Percentiles rank a stretch among this genome's conserved stretches.
Evolutionary conservation across 2,888 invertebrate genomes (phyloP).

Genomic region (Atethmia centrago): DNA sequence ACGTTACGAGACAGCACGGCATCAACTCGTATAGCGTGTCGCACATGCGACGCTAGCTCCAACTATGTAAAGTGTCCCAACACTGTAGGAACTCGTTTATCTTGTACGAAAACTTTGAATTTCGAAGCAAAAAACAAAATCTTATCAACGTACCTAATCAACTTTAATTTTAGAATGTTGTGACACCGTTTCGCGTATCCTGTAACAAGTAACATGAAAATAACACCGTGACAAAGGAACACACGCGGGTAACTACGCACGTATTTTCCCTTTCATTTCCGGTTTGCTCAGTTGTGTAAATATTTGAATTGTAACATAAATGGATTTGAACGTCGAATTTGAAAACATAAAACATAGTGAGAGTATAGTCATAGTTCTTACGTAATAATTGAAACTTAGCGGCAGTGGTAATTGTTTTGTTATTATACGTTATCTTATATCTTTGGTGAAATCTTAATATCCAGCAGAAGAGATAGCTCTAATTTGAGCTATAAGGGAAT

Average conservation of each 20-base stretch:
- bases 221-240: conserved; percentile 44
- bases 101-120: conserved; percentile 19
- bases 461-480: too few relatives aligned
- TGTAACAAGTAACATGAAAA: conserved; percentile 40
- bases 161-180: conserved; percentile 32
- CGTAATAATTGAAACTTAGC: not conserved
- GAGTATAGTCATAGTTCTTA: conserved; percentile 1
- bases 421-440: too few relatives aligned
- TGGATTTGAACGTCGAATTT: conserved; percentile 46
- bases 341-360: conserved; percentile 20
- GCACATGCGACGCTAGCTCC: conserved; percentile 42
- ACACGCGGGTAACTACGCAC: conserved; percentile 38
- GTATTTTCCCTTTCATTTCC: conserved; percentile 61
- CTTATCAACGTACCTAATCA: conserved; percentile 14
- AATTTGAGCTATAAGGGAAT: too few relatives aligned
- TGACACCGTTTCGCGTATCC: conserved; percentile 27
- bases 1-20: conserved; percentile 54
- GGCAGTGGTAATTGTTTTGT: conserved; percentile 2
- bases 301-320: conserved; percentile 53
- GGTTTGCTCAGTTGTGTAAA: conserved; percentile 60
- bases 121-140: conserved; percentile 9
- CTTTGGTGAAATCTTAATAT: too few relatives aligned
- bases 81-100: conserved; percentile 30
- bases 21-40: conserved; percentile 42
- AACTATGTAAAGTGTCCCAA: conserved; percentile 34